These are phyloP conservation scores for Philonicus albiceps DNA, from an alignment of 2,888 invertebrate species.

Conservation along the genomic window DNA sequence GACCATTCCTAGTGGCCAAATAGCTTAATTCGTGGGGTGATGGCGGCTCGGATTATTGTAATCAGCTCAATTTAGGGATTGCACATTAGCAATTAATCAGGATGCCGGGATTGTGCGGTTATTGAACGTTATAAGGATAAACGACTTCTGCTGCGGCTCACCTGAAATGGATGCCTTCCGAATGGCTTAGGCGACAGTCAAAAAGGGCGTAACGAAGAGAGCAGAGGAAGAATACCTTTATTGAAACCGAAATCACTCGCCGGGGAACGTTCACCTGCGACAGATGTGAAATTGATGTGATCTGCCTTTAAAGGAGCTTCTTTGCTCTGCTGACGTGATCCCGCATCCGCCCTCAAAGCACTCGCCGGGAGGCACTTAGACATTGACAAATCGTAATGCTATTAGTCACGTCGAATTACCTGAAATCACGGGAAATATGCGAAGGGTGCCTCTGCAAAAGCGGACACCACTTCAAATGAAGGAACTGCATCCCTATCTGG, in stretches of 20 bases:
- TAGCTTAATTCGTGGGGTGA: not conserved
- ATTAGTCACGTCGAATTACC: constrained; percentile 15
- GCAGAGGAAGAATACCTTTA: not conserved
- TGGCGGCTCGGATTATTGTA: not conserved
- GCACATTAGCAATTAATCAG: not conserved
- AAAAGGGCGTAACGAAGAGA: not conserved
- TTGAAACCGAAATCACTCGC: not conserved
- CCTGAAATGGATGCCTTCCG: not conserved
- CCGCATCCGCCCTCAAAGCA: not conserved
- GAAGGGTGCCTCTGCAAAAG: not conserved
- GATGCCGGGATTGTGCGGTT: not conserved
- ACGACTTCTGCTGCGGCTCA: not conserved
- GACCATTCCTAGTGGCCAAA: not conserved
- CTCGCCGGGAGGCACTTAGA: not conserved
- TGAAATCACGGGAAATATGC: not conserved
- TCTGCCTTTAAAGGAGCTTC: not conserved
- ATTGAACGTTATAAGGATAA: not conserved
- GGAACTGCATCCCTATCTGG: not conserved
- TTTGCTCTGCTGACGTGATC: not conserved
- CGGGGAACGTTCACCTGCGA: not conserved
- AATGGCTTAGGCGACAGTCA: not conserved
- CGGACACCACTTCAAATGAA: not conserved
- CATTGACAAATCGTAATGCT: constrained; percentile 4
- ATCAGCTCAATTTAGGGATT: not conserved
- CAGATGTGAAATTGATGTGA: constrained; percentile 12